Evolutionary conservation across 2,113 vertebrate genomes (phyloP).

Genomic region (human): DNA sequence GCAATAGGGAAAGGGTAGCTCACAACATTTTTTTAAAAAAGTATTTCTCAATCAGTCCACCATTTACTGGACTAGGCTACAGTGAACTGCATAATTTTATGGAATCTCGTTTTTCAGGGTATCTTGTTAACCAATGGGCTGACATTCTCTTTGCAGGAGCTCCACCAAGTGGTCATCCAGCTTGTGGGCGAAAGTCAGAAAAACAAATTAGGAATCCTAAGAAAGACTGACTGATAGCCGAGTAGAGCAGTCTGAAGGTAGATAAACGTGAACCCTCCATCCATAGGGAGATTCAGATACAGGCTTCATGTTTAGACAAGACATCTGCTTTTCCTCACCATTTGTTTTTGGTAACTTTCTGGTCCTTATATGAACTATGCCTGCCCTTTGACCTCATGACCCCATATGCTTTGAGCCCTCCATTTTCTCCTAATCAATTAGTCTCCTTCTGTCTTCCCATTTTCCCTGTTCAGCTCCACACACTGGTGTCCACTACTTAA

Average conservation of each 20-base stretch:
- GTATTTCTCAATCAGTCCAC: background rate
- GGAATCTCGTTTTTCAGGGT: background rate
- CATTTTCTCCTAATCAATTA: conserved; percentile 51
- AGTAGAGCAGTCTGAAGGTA: background rate
- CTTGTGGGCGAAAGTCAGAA: background rate
- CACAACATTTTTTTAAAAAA: background rate
- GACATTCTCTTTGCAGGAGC: conserved; percentile 57
- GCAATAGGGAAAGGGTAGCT: background rate
- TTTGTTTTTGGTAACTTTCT: conserved; percentile 29
- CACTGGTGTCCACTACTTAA: background rate
- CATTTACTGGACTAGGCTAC: background rate
- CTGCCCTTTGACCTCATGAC: conserved; percentile 63
- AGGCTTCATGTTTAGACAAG: background rate
- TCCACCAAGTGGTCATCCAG: conserved; percentile 48
- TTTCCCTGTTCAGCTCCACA: background rate
- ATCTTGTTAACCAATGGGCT: background rate
- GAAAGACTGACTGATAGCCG: background rate
- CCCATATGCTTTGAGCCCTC: conserved; percentile 28
- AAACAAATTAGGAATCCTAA: background rate
- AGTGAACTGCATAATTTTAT: background rate
- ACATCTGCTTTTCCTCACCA: background rate
- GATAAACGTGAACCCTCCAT: background rate
- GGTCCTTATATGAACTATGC: conserved; percentile 40
- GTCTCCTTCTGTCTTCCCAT: background rate
- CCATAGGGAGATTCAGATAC: background rate